These are phyloP conservation scores for Cyclophora punctaria DNA, from an alignment of 2,888 invertebrate genomes.

Conservation along the genomic window DNA sequence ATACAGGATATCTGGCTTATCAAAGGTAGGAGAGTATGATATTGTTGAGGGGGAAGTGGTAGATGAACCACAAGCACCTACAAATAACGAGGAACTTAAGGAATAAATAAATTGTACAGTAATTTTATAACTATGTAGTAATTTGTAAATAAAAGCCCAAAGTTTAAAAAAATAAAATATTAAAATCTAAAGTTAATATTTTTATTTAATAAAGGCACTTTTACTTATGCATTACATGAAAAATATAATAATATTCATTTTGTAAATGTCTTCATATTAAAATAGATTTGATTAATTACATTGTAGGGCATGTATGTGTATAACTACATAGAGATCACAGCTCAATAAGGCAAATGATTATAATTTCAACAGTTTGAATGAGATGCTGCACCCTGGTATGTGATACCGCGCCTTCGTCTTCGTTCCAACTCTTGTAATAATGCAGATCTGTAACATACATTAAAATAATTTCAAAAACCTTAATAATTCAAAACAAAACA, in stretches of 20 bases:
- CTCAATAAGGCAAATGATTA: slow-evolving; percentile 46
- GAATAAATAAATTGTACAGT: slow-evolving; percentile 5
- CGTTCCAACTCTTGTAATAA: slow-evolving; percentile 85
- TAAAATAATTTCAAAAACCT: not conserved
- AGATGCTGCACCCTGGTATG: slow-evolving; percentile 37
- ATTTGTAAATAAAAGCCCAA: slow-evolving; percentile 12
- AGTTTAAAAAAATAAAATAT: not conserved
- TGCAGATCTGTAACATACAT: slow-evolving; percentile 77
- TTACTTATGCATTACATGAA: slow-evolving; percentile 10
- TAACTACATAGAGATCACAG: slow-evolving; percentile 54
- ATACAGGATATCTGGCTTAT: slow-evolving; percentile 68
- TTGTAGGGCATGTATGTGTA: slow-evolving; percentile 22
- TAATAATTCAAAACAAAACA: no score
- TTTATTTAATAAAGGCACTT: slow-evolving; percentile 8
- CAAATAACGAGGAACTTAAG: slow-evolving; percentile 15
- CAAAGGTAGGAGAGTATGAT: slow-evolving; percentile 62
- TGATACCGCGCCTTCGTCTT: slow-evolving; percentile 55
- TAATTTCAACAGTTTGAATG: slow-evolving; percentile 55
- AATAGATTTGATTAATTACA: slow-evolving; percentile 13
- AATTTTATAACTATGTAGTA: not conserved
- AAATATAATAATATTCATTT: slow-evolving; percentile 9
- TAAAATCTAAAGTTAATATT: slow-evolving; percentile 1
- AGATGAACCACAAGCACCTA: slow-evolving; percentile 19
- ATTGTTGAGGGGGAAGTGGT: slow-evolving; percentile 52
- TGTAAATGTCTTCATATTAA: slow-evolving; percentile 13